phyloP scores from a whole-genome alignment of 2,797 vertebrate genomes.

The Takifugu rubripes region DNA sequence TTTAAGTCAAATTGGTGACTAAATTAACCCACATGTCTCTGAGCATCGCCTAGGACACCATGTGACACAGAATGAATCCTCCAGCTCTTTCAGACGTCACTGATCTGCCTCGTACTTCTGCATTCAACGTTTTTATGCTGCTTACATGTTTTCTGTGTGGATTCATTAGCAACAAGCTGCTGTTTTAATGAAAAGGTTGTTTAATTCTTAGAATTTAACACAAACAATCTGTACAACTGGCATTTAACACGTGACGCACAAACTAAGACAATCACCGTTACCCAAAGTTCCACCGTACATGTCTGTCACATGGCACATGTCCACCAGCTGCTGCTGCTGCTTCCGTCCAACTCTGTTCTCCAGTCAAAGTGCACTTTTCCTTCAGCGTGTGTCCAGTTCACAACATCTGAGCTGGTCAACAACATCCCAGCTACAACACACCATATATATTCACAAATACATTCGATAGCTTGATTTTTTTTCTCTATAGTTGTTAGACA shows the following conservation, averaged over 20 bases:
- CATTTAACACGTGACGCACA: not conserved
- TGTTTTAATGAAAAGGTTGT: too few species aligned
- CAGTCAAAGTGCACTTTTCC: constrained; percentile 59
- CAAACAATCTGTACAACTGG: not conserved
- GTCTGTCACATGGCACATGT: constrained; percentile 60
- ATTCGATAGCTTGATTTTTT: constrained; percentile 64
- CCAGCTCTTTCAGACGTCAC: too few species aligned
- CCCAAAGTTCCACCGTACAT: constrained; percentile 69
- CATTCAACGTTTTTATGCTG: too few species aligned
- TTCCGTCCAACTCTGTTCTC: constrained; percentile 12
- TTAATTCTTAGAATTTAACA: not conserved
- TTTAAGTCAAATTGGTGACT: too few species aligned
- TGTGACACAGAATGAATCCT: too few species aligned
- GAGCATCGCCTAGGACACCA: too few species aligned
- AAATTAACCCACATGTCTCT: too few species aligned
- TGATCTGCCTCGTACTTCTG: too few species aligned
- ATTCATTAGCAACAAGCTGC: too few species aligned
- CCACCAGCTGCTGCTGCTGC: constrained; percentile 29
- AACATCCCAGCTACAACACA: constrained; percentile 53
- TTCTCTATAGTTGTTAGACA: constrained; percentile 64
- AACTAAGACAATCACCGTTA: constrained; percentile 22
- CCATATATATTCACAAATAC: constrained; percentile 70
- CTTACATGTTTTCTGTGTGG: not conserved
- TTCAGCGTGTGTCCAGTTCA: constrained; percentile 34
- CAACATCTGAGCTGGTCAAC: constrained; percentile 18